phyloP scores from a whole-genome alignment of 1,140 invertebrate genomes.

The Yoshiicerus persimilis region DNA sequence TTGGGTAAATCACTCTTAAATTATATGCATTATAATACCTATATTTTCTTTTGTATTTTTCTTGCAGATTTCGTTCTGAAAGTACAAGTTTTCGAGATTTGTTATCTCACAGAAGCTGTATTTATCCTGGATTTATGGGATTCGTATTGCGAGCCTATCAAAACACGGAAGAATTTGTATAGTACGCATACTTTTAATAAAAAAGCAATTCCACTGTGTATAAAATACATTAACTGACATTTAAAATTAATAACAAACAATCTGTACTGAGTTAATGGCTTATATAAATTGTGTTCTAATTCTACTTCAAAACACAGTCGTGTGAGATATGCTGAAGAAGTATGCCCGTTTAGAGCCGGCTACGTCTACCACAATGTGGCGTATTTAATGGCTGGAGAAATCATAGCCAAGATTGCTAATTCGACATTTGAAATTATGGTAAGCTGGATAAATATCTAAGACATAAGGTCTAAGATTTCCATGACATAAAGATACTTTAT shows the following conservation, averaged over 20 bases:
- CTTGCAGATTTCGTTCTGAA: slow-evolving; percentile 33
- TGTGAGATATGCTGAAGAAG: neutral
- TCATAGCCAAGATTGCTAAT: slow-evolving; percentile 4
- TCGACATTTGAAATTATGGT: neutral
- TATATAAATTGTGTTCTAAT: neutral
- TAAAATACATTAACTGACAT: too few species aligned
- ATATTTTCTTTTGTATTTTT: neutral
- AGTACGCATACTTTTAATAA: slow-evolving; percentile 2
- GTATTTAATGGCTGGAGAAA: neutral
- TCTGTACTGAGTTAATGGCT: too few species aligned
- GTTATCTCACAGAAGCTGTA: slow-evolving; percentile 23
- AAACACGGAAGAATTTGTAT: neutral
- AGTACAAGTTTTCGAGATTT: slow-evolving; percentile 33
- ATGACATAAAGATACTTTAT: too few species aligned
- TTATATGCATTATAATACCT: too few species aligned
- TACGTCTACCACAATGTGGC: neutral
- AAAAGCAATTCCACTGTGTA: too few species aligned
- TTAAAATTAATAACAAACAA: too few species aligned
- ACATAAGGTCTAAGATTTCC: too few species aligned
- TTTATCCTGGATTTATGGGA: neutral
- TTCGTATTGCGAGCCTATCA: neutral
- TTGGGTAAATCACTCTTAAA: neutral
- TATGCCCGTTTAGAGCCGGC: neutral
- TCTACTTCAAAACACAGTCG: too few species aligned
- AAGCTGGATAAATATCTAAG: too few species aligned